phyloP scores from a whole-genome alignment of 2,888 invertebrate genomes.

The Rhagonycha lutea region DNA sequence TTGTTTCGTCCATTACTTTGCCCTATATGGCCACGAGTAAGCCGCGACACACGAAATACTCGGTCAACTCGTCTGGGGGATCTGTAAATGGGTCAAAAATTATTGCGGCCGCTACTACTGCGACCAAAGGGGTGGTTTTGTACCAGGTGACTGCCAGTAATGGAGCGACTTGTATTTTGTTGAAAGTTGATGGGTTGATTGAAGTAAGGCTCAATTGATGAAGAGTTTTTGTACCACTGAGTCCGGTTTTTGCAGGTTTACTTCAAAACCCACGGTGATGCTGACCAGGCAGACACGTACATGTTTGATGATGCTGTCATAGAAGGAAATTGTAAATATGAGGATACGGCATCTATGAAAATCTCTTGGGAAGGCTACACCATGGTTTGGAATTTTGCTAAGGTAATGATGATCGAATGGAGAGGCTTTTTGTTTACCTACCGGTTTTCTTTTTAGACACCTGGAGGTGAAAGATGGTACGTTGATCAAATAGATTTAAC shows the following conservation, averaged over 20 bases:
- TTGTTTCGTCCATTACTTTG: conserved; percentile 42
- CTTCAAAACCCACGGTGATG: conserved; percentile 48
- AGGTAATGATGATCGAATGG: conserved; percentile 60
- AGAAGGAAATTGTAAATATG: conserved; percentile 74
- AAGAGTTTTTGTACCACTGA: background rate
- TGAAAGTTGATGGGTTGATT: conserved; percentile 77
- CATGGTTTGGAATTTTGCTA: conserved; percentile 76
- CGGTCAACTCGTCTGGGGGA: conserved; percentile 55
- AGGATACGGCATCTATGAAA: conserved; percentile 72
- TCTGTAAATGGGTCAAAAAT: conserved; percentile 25
- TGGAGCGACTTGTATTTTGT: conserved; percentile 78
- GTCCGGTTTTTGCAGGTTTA: conserved; percentile 42
- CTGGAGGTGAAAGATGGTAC: conserved; percentile 89
- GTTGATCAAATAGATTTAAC: conserved; percentile 75
- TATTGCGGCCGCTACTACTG: conserved; percentile 25
- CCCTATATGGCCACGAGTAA: conserved; percentile 51
- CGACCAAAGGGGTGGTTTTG: conserved; percentile 46
- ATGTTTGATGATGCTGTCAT: conserved; percentile 75
- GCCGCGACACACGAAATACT: conserved; percentile 69
- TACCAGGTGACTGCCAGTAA: conserved; percentile 72
- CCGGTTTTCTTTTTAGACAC: conserved; percentile 64
- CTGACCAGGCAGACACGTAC: conserved; percentile 68
- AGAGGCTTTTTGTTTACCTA: background rate
- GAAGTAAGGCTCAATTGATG: conserved; percentile 41
- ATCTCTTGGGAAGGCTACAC: conserved; percentile 78